Conservation (phyloP, 2,888 invertebrate species). For the Stenurella melanura region DNA sequence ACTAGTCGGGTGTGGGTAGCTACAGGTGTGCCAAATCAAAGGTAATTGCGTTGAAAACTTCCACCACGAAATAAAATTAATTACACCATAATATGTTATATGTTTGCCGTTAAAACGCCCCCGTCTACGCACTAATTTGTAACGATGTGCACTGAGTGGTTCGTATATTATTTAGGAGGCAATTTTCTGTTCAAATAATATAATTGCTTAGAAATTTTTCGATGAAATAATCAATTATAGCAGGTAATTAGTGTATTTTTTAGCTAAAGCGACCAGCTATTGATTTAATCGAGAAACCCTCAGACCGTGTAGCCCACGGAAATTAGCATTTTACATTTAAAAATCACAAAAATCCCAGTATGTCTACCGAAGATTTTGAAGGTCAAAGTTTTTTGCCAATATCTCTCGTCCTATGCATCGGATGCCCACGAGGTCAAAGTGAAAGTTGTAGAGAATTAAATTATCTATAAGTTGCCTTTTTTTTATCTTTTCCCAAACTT, state of each 20-base stretch:
- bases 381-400: too few relatives aligned
- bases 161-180: background rate
- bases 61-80: background rate
- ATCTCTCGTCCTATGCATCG: too few relatives aligned
- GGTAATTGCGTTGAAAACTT: background rate
- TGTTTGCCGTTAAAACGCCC: background rate
- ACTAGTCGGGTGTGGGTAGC: background rate
- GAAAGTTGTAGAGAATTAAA: too few relatives aligned
- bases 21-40: slow-evolving; percentile 4
- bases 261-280: too few relatives aligned
- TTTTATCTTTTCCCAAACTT: too few relatives aligned
- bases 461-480: too few relatives aligned
- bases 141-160: background rate
- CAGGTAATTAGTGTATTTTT: background rate
- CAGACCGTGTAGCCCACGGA: too few relatives aligned
- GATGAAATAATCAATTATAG: background rate
- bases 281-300: too few relatives aligned
- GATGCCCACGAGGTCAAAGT: too few relatives aligned
- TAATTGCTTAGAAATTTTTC: background rate
- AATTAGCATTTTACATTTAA: too few relatives aligned
- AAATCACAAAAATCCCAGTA: too few relatives aligned
- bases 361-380: too few relatives aligned
- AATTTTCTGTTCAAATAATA: slow-evolving; percentile 1
- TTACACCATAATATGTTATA: background rate
- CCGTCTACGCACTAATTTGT: background rate